These are phyloP conservation scores for Neosilurus mollespiculum DNA, from an alignment of 2,797 vertebrate species.

Conservation along the genomic window DNA sequence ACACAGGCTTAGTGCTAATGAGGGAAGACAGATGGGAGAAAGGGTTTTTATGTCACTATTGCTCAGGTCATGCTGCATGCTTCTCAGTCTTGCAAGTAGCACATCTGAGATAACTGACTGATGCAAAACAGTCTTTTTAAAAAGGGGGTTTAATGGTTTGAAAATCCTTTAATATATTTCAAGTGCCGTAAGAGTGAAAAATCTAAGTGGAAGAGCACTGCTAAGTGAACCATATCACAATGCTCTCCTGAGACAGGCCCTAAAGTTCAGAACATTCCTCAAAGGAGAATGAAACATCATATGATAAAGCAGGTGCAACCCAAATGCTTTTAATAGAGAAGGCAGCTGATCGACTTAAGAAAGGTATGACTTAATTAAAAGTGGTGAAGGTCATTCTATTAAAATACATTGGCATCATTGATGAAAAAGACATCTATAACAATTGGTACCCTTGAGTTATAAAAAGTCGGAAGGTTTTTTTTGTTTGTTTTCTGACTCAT, in stretches of 20 bases:
- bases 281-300: conserved; percentile 45
- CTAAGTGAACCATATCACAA: conserved; percentile 23
- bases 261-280: conserved; percentile 29
- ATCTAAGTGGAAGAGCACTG: not conserved
- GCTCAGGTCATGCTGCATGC: conserved; percentile 36
- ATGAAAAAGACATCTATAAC: conserved; percentile 33
- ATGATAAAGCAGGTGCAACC: conserved; percentile 57
- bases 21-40: conserved; percentile 50
- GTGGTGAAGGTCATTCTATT: conserved; percentile 54
- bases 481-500: not conserved
- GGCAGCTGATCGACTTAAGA: conserved; percentile 52
- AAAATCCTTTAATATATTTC: not conserved
- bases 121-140: not conserved
- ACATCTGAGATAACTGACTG: conserved; percentile 6
- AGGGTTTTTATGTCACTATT: conserved; percentile 42
- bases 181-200: not conserved
- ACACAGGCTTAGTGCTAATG: conserved; percentile 42
- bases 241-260: conserved; percentile 5
- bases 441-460: conserved; percentile 21
- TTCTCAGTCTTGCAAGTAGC: conserved; percentile 19
- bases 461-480: not conserved
- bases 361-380: conserved; percentile 54
- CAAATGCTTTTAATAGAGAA: conserved; percentile 57
- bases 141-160: not conserved
- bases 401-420: conserved; percentile 43